Base-by-base conservation (phyloP, 92 coral and sea anemone species). In the Epizoanthus stellaris region DNA sequence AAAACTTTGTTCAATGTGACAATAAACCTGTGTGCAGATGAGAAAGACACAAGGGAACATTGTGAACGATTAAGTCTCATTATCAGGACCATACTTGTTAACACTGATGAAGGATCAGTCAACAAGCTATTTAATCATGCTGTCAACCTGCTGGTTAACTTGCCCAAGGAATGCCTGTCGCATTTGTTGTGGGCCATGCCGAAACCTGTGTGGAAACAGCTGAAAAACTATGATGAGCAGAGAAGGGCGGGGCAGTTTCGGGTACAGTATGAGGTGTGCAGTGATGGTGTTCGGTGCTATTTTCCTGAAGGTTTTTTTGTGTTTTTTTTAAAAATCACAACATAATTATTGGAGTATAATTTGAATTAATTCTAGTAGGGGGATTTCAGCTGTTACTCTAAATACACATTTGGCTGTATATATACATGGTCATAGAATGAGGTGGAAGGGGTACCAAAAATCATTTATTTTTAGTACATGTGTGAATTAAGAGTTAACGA, bases 1-100 rank as follows among this genome's bases (percentile, higher is more conserved):
- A 96, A 94, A 74, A 93, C 90, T 2, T 77, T 96, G 76, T 96
- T 96, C 80, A 96, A 96, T 82, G 80, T 96, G 47, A 94, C 98
- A 58, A 84, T 96, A 68, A 92, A 85, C 25, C 69, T 94, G 4
- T 91, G 90, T 53, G 91, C 90, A n/a, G 85, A 91, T 6, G 91
- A 87, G 39, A 75, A 90, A 17, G 91, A 94, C 81, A 88, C 94
- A 6, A 72, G 57, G 70, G 93, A 89, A 76, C 98, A 93, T 65
- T 92, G 95, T 38, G 90, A 94, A 45, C 93, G 96, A 67, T 76
- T 97, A 65, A 91, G 91, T 74, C 85, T 92, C 45, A 90, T 95
- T 69, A 85, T 85, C 19, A 91, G 98, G 67, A 86, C 93, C 67
- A 79, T 97, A 72, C 91, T 97, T 53, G 74, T 83, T 6, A 93